Evolutionary conservation across 2,888 invertebrate species (phyloP).

Genomic region (Pharmacophagus antenor): DNA sequence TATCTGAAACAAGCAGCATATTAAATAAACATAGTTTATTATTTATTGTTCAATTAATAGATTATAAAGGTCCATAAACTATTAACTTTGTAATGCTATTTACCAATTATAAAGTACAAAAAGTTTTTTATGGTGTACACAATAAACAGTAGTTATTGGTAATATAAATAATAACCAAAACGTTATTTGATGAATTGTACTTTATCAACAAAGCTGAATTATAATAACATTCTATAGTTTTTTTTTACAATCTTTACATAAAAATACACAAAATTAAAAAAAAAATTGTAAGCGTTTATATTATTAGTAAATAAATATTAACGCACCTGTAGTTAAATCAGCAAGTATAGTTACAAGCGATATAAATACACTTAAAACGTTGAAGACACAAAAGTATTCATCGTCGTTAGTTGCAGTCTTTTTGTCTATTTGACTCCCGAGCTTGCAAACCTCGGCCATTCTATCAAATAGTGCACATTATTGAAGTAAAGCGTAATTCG

Average conservation of each 20-base stretch:
- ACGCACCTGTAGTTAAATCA: constrained; percentile 81
- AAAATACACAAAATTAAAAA: background rate
- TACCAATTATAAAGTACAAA: too few relatives aligned
- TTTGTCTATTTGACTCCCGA: constrained; percentile 56
- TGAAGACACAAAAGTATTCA: constrained; percentile 74
- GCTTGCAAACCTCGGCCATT: constrained; percentile 74
- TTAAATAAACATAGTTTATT: too few relatives aligned
- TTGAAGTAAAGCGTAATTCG: constrained; percentile 30
- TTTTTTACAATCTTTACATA: background rate
- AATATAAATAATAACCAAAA: too few relatives aligned
- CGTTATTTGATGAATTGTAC: too few relatives aligned
- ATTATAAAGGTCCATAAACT: too few relatives aligned
- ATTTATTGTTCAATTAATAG: background rate
- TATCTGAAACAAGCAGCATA: constrained; percentile 62
- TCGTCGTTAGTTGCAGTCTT: constrained; percentile 60
- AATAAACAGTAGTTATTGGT: too few relatives aligned
- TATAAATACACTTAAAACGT: constrained; percentile 78
- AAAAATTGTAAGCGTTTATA: background rate
- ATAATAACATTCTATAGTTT: too few relatives aligned
- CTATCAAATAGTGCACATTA: constrained; percentile 44
- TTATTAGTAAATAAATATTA: constrained; percentile 6
- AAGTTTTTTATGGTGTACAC: too few relatives aligned
- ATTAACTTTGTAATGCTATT: too few relatives aligned
- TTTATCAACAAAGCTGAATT: too few relatives aligned
- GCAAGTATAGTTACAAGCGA: constrained; percentile 81